These are phyloP conservation scores for Drosophila burlai DNA, from an alignment of 1,140 invertebrate genomes.

Conservation along the genomic window DNA sequence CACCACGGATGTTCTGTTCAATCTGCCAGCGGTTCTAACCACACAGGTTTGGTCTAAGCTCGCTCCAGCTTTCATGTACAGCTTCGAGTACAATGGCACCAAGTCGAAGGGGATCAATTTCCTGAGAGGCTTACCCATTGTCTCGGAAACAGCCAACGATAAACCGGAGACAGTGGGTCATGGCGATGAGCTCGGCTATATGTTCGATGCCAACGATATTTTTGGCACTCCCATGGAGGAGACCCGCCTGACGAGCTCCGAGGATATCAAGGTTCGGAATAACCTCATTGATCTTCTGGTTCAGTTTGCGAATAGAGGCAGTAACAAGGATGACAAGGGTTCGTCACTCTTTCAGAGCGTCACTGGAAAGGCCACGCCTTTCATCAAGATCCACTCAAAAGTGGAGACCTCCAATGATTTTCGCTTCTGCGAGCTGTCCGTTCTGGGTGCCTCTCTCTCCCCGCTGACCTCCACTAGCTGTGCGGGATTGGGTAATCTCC, in stretches of 20 bases:
- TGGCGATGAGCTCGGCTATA: constrained; percentile 89
- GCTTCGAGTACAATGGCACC: constrained; percentile 90
- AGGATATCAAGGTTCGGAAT: constrained; percentile 88
- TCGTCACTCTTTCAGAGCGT: constrained; percentile 85
- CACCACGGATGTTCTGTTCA: constrained; percentile 89
- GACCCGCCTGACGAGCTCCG: constrained; percentile 82
- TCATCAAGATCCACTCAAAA: constrained; percentile 86
- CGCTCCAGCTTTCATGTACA: constrained; percentile 89
- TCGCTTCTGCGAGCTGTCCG: constrained; percentile 88
- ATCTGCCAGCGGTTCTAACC: constrained; percentile 90
- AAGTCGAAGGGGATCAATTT: constrained; percentile 88
- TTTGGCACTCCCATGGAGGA: constrained; percentile 86
- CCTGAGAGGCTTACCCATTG: constrained; percentile 88
- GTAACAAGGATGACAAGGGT: constrained; percentile 46
- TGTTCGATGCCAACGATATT: constrained; percentile 88
- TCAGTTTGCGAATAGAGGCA: constrained; percentile 87
- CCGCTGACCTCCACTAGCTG: constrained; percentile 86
- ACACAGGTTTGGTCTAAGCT: constrained; percentile 88
- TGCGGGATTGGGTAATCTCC: constrained; percentile 62
- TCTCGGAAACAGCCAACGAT: constrained; percentile 76
- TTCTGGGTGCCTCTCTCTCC: constrained; percentile 87
- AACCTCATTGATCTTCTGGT: constrained; percentile 88
- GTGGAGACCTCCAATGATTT: constrained; percentile 86
- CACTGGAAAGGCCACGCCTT: constrained; percentile 86
- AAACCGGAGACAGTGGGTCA: constrained; percentile 86